Conservation (phyloP, 1,140 invertebrate genomes). For the Leptoteleia sp. region DNA sequence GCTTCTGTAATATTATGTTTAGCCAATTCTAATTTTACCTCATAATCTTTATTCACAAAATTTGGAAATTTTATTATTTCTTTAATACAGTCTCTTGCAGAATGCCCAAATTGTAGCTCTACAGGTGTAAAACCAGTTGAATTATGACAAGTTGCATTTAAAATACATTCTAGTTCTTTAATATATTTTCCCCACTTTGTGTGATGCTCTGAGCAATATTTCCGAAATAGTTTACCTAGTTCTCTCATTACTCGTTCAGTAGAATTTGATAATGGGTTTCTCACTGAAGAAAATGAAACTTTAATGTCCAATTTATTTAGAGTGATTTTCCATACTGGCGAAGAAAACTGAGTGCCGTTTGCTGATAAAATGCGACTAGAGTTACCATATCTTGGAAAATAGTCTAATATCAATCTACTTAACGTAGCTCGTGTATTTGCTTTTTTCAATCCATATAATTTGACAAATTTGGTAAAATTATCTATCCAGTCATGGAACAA, state of each 20-base stretch:
- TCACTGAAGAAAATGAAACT: constrained; percentile 18
- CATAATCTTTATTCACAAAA: background rate
- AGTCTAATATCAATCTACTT: constrained; percentile 37
- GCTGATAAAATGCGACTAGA: constrained; percentile 42
- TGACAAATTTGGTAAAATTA: constrained; percentile 25
- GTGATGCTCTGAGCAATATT: constrained; percentile 26
- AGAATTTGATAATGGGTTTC: constrained; percentile 69
- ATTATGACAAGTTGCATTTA: constrained; percentile 9
- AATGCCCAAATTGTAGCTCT: constrained; percentile 14
- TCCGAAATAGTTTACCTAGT: constrained; percentile 44
- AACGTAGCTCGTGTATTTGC: constrained; percentile 4
- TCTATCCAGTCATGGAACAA: constrained; percentile 16
- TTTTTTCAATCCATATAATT: constrained; percentile 22
- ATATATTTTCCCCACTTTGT: constrained; percentile 18
- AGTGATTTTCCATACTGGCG: constrained; percentile 19
- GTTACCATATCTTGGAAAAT: constrained; percentile 45
- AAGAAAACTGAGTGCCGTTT: constrained; percentile 58
- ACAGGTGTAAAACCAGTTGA: constrained; percentile 15
- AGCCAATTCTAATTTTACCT: constrained; percentile 12
- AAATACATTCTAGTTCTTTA: constrained; percentile 1
- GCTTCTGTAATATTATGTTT: background rate
- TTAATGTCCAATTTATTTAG: constrained; percentile 32
- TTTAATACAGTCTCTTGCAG: constrained; percentile 8
- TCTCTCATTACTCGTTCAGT: constrained; percentile 70
- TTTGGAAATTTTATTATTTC: constrained; percentile 13